Evolutionary conservation across 1,140 invertebrate genomes (phyloP).

Genomic region (Phymorhynchus buccinoides): DNA sequence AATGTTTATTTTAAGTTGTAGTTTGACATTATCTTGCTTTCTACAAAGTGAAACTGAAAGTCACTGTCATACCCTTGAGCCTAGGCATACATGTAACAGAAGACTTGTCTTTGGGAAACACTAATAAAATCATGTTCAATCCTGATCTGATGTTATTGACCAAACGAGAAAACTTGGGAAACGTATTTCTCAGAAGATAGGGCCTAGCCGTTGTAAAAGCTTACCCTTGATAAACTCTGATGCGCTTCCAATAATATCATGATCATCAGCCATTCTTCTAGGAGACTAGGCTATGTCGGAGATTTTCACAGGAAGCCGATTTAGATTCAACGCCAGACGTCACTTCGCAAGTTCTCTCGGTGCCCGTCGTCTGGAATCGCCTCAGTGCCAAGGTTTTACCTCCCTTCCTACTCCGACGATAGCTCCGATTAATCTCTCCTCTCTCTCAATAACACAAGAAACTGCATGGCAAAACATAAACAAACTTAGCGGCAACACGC

Average conservation of each 20-base stretch:
- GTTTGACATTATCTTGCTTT: no score
- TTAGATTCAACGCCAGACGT: not conserved
- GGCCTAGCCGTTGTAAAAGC: not conserved
- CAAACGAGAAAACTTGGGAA: no score
- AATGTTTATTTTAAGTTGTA: no score
- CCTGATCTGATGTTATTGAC: no score
- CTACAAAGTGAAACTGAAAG: no score
- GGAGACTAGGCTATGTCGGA: not conserved
- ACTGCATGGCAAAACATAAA: not conserved
- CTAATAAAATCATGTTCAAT: no score
- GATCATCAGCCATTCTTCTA: conserved; percentile 68
- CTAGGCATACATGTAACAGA: no score
- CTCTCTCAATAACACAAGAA: conserved; percentile 1
- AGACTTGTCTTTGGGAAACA: no score
- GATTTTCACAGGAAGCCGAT: not conserved
- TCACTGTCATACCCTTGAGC: no score
- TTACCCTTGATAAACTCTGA: conserved; percentile 73
- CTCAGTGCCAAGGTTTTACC: not conserved
- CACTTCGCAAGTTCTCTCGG: not conserved
- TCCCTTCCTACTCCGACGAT: conserved; percentile 24
- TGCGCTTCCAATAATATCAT: conserved; percentile 73
- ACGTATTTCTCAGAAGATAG: no score
- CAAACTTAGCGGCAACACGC: no score
- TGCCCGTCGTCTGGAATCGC: not conserved
- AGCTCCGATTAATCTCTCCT: not conserved